Base-by-base conservation (phyloP, 2,113 vertebrate species). In the Heterotis niloticus region DNA sequence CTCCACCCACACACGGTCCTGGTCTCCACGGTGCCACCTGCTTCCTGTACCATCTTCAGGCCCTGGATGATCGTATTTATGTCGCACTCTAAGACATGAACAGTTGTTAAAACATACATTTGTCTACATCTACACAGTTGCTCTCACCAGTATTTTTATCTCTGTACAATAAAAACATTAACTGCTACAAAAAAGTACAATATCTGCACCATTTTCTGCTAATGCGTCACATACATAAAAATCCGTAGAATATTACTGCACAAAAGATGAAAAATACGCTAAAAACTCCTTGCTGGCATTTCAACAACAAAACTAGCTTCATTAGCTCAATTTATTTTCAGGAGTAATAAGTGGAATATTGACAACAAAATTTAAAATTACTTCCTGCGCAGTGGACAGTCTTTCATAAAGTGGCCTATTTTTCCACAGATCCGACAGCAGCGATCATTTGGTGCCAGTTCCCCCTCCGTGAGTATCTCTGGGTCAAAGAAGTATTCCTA, bases 371-470 rank as follows among this genome's bases (percentile, higher is more conserved):
- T 12, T 23, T 14, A 28, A 78, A 89, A 95, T 83, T 87, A 98
- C 96, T 93, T 96, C 86, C 91, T 95, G 67, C 95, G 92, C 92
- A 96, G 87, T 44, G 96, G 96, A 78, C 96, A 98, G 78, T 98
- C 96, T 87, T 96, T 98, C 94, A 98, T 95, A 78, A 98, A 98
- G 90, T 98, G 96, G 29, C 96, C 96, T 1, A 98, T 98, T 92
- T 98, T 98, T 71, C 96, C 96, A 90, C 96, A 98, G 80, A 95
- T 96, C 79, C 96, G 91, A 84, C 96, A 98, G 87, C 96, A 98
- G 84, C 96, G 94, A 80, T 98, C 96, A 82, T 98, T 98, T 65
- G 96, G 96, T 65, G 96, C 96, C 84, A 96, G 71, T 80, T 98
- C 92, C 71, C 96, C 96, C 89, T 95, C 96, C 0, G 96, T 98